Conservation (phyloP, 2,888 invertebrate species). For the Gastracanthus pulcherrimus region DNA sequence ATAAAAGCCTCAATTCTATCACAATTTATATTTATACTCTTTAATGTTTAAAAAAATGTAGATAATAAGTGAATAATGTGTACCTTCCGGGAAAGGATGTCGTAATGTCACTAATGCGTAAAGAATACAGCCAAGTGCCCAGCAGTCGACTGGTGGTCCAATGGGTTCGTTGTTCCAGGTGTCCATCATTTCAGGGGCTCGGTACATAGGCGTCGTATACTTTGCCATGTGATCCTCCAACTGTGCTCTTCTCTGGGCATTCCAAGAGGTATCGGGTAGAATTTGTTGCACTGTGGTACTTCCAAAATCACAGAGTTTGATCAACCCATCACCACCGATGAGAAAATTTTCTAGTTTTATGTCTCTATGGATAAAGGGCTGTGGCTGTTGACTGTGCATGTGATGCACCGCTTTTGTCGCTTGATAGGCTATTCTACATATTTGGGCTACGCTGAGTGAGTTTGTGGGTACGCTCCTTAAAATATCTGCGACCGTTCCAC, state of each 20-base stretch:
- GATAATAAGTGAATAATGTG: no score
- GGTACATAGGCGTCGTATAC: constrained; percentile 95
- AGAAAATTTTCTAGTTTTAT: constrained; percentile 97
- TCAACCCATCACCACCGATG: constrained; percentile 88
- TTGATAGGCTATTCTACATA: constrained; percentile 94
- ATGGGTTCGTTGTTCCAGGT: constrained; percentile 98
- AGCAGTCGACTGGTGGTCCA: constrained; percentile 93
- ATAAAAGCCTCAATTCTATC: no score
- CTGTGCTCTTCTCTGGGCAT: constrained; percentile 92
- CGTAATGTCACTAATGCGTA: constrained; percentile 94
- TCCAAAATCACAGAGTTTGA: constrained; percentile 98
- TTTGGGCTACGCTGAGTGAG: constrained; percentile 83
- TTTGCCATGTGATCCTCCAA: constrained; percentile 94
- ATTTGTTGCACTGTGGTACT: constrained; percentile 92
- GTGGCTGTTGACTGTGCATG: constrained; percentile 91
- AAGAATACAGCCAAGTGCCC: constrained; percentile 98
- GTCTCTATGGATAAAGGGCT: constrained; percentile 96
- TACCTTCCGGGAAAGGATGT: constrained; percentile 98
- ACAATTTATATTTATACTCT: no score
- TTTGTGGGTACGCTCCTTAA: constrained; percentile 68
- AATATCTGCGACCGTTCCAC: constrained; percentile 78
- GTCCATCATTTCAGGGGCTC: constrained; percentile 99
- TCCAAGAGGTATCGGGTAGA: constrained; percentile 93
- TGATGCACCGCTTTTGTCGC: constrained; percentile 93
- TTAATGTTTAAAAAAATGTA: background rate